Conservation (phyloP, 1,140 invertebrate species). For the Drosophila nikananu region DNA sequence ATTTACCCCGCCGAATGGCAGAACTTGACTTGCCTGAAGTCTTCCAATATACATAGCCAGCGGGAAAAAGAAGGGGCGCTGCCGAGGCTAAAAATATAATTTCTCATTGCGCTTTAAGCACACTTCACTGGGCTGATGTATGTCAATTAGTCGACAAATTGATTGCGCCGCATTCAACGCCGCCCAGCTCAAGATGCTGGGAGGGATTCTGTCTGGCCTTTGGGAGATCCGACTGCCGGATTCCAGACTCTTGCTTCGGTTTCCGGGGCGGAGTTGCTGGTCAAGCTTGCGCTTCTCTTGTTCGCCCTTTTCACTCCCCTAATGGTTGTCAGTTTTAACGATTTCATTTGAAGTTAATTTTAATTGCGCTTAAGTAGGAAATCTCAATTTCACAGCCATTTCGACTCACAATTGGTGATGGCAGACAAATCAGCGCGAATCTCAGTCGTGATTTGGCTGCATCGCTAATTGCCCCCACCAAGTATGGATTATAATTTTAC, state of each 20-base stretch:
- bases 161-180: constrained; percentile 63
- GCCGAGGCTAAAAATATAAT: constrained; percentile 62
- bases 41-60: not conserved
- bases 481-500: not conserved
- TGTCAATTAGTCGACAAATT: constrained; percentile 80
- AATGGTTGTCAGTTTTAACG: constrained; percentile 50
- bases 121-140: constrained; percentile 65
- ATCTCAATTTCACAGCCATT: constrained; percentile 79
- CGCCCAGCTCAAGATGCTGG: constrained; percentile 37
- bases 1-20: constrained; percentile 18
- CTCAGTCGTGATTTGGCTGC: constrained; percentile 48
- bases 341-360: constrained; percentile 75
- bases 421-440: constrained; percentile 62
- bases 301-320: constrained; percentile 31
- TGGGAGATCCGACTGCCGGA: constrained; percentile 6
- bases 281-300: constrained; percentile 21
- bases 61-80: constrained; percentile 5
- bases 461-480: constrained; percentile 48
- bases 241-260: constrained; percentile 4
- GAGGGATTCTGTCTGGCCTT: constrained; percentile 26
- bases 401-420: constrained; percentile 46
- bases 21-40: constrained; percentile 11
- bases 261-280: constrained; percentile 44
- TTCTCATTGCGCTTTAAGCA: constrained; percentile 70
- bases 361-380: constrained; percentile 79